Percentiles rank a stretch among this genome's conserved stretches.
These are phyloP conservation scores for Polydrusus pterygomalis DNA, from an alignment of 2,888 invertebrate species.

Conservation along the genomic window DNA sequence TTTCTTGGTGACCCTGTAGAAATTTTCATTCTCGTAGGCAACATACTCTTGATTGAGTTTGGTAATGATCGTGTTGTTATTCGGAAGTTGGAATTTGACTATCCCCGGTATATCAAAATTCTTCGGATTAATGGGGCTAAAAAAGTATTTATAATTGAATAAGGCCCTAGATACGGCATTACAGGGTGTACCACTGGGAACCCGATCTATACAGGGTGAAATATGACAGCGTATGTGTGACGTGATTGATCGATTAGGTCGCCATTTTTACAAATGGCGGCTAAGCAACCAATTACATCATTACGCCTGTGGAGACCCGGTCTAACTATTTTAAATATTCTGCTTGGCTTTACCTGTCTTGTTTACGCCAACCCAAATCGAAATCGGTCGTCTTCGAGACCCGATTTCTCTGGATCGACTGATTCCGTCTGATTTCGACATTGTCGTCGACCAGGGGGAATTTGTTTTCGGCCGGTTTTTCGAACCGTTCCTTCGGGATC, in stretches of 20 bases:
- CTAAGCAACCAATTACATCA: too few relatives aligned
- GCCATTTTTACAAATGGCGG: too few relatives aligned
- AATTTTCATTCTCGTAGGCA: slow-evolving; percentile 57
- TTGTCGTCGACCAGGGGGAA: slow-evolving; percentile 57
- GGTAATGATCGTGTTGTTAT: slow-evolving; percentile 47
- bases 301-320: too few relatives aligned
- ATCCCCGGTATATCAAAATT: slow-evolving; percentile 59
- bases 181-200: too few relatives aligned
- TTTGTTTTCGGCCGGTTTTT: slow-evolving; percentile 44
- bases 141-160: too few relatives aligned
- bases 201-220: too few relatives aligned
- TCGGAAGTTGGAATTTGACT: slow-evolving; percentile 54
- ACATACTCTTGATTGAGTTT: slow-evolving; percentile 60
- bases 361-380: slow-evolving; percentile 56
- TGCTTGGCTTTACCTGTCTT: slow-evolving; percentile 24
- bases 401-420: slow-evolving; percentile 46
- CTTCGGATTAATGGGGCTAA: slow-evolving; percentile 48
- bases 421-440: slow-evolving; percentile 55
- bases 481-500: slow-evolving; percentile 44
- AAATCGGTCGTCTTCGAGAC: slow-evolving; percentile 60
- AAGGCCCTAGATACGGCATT: too few relatives aligned
- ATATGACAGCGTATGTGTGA: too few relatives aligned
- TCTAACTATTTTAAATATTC: too few relatives aligned
- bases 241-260: too few relatives aligned
- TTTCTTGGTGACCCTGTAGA: slow-evolving; percentile 56